Evolutionary conservation across 2,888 invertebrate species (phyloP).

Genomic region (Thymelicus lineola): DNA sequence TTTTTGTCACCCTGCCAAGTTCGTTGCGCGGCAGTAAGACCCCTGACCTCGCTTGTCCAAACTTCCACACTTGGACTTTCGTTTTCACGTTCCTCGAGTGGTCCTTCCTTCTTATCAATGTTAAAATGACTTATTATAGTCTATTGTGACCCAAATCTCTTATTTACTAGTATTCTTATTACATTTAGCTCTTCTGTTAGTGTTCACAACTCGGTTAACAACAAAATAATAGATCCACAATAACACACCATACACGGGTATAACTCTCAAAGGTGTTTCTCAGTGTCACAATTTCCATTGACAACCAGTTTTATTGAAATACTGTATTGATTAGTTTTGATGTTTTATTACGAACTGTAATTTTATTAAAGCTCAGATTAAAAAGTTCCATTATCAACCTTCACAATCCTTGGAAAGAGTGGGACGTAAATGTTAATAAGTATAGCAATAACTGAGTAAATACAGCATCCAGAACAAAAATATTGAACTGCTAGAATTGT

Average conservation of each 20-base stretch:
- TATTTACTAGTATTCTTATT: neutral
- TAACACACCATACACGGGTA: neutral
- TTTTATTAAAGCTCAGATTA: too few species aligned
- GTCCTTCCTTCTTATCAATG: neutral
- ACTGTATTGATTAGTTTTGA: too few species aligned
- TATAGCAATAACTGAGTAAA: too few species aligned
- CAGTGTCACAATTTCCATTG: neutral
- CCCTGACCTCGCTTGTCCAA: slow-evolving; percentile 22
- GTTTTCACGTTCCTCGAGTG: neutral
- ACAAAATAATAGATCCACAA: neutral
- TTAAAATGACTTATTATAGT: slow-evolving; percentile 1
- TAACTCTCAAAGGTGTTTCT: neutral
- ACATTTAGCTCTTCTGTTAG: neutral
- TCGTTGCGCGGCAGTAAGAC: slow-evolving; percentile 42
- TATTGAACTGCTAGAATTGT: too few species aligned
- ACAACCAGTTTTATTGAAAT: neutral
- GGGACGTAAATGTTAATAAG: too few species aligned
- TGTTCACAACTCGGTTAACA: neutral
- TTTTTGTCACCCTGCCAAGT: slow-evolving; percentile 54
- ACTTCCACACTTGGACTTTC: slow-evolving; percentile 18
- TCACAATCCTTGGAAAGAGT: too few species aligned
- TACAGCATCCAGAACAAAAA: too few species aligned
- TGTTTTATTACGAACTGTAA: too few species aligned
- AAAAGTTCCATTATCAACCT: too few species aligned
- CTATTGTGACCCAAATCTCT: slow-evolving; percentile 1